Conservation (phyloP, 1,140 invertebrate species). For the Paracyclopina nana region DNA sequence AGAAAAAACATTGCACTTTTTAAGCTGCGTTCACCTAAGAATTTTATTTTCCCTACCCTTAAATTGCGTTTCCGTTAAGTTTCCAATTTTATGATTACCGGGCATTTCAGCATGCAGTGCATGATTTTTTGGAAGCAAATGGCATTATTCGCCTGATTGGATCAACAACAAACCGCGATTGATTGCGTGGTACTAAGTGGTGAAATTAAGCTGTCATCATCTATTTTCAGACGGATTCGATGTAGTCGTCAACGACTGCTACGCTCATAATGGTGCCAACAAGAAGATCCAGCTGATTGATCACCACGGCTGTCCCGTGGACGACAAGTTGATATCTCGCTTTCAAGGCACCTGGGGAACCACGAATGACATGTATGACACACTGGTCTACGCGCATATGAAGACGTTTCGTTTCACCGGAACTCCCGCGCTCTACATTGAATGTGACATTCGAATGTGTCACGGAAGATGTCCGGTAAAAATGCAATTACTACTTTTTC, state of each 20-base stretch:
- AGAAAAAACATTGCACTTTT: no score
- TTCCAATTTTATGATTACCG: no score
- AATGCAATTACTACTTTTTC: conserved; percentile 19
- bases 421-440: conserved; percentile 75
- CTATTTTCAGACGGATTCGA: conserved; percentile 68
- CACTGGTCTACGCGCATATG: conserved; percentile 82
- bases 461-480: conserved; percentile 75
- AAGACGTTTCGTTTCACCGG: conserved; percentile 85
- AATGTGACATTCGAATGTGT: conserved; percentile 85
- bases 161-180: no score
- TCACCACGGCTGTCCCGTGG: conserved; percentile 79
- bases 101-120: no score
- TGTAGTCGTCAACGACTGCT: conserved; percentile 87
- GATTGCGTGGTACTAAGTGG: no score
- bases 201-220: no score
- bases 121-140: no score
- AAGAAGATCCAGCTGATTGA: conserved; percentile 79
- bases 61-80: no score
- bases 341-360: conserved; percentile 71
- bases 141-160: no score
- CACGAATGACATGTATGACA: conserved; percentile 68
- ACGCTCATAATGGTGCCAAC: conserved; percentile 75
- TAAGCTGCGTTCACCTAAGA: no score
- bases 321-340: conserved; percentile 73
- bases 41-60: no score